Evolutionary conservation across 2,888 invertebrate species (phyloP), one percentile per base, ranked within the genome.

Genomic region (Pardosa pseudoannulata): DNA sequence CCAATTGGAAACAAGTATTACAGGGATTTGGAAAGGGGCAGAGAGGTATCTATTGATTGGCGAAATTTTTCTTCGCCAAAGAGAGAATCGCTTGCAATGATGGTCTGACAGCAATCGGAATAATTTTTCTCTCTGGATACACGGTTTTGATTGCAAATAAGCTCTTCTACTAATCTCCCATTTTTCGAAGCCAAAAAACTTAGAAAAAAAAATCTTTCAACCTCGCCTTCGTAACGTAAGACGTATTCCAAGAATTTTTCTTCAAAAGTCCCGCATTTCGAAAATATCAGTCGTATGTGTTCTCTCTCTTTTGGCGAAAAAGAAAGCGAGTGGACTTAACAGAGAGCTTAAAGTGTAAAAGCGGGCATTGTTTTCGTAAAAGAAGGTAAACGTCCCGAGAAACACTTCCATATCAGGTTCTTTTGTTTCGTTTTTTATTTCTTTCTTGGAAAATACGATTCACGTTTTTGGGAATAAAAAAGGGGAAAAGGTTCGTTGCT

Each of bases 131-230:
- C 56, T 23, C 23, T 1, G 23, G 56, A 23, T 56, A 56, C 56
- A 56, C 3, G 56, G 56, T 56, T 56, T 56, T 56, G 56, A 56
- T 56, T 56, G 56, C 56, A 56, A 56, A 56, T 56, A 56, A 56
- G 56, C 56, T 11, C 23, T 56, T 23, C 19, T 23, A 56, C 56
- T 56, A 56, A 56, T 56, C 56, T 56, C 56, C 56, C 56, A 56
- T 56, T 56, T 56, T 56, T 56, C 19, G 56, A 23, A 56, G 23
- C 41, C n/a, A 5, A 23, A 16, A 46, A 23, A 2, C 2, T 56
- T 56, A 23, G 19, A 23, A 23, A 56, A 23, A 56, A 46, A n/a
- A n/a, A n/a, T n/a, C 56, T 23, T 56, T 56, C 23, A 23, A 23
- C 3, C 56, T 56, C 41, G 16, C 16, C 41, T 46, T 46, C 9